Base-by-base conservation (phyloP, 2,113 vertebrate genomes). In the Ailurus styani region DNA sequence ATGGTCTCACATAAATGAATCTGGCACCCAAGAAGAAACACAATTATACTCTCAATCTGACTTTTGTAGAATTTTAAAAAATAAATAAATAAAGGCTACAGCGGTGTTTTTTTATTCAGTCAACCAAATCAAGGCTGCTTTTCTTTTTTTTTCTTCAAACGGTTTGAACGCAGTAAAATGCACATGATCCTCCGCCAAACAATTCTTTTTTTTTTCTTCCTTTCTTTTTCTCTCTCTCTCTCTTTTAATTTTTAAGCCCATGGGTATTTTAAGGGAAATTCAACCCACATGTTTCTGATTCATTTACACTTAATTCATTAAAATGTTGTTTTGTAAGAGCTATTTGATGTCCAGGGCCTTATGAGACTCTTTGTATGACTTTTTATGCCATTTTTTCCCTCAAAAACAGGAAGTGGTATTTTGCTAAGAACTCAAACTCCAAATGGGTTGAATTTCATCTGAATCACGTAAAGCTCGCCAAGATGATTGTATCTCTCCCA, bases 301-400 rank as follows among this genome's bases (percentile, higher is more conserved):
- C 97, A 96, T 98, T 98, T 98, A 98, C 98, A 98, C 96, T 98
- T 97, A 98, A 96, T 97, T 98, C 96, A 97, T 96, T 98, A 97
- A 98, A 97, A 92, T 97, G 75, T 96, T 97, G 97, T 97, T 98
- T 97, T 97, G 94, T 97, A 97, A 97, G 94, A 97, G 70, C n/a
- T 94, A 96, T 97, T 97, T 96, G 94, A 97, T 96, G 95, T 98
- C 94, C 90, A 95, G 34, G 87, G 55, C 50, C 75, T 96, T 98
- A 85, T 95, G 92, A 95, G 81, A 91, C 72, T 83, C 86, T 98
- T 97, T 93, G 95, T 89, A 87, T 96, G 87, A 87, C 7, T 97
- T 97, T 96, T 97, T 95, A 94, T 96, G 77, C 85, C 91, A 93
- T 97, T 96, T 97, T 95, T 91, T 13, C 8, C 72, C 75, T 97